Evolutionary conservation across 2,888 invertebrate species (phyloP).

Genomic region (Tanytarsus gracilentus): DNA sequence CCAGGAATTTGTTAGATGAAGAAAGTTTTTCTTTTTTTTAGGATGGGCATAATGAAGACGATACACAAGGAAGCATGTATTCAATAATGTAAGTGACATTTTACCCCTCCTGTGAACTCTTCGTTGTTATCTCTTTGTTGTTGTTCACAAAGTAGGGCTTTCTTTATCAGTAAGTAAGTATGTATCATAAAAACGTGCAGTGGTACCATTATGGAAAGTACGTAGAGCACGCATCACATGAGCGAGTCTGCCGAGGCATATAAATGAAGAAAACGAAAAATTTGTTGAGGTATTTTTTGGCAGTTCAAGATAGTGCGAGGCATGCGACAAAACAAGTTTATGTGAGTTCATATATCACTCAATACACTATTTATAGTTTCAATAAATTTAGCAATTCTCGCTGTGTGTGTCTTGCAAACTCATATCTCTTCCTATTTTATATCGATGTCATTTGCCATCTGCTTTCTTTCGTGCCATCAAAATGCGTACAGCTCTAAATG

Average conservation of each 20-base stretch:
- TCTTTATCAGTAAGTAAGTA: too few species aligned
- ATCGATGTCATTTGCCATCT: neutral
- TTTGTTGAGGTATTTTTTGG: too few species aligned
- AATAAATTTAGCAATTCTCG: neutral
- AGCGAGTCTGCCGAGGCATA: neutral
- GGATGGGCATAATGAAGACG: neutral
- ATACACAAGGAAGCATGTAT: conserved; percentile 7
- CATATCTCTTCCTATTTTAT: neutral
- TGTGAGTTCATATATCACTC: neutral
- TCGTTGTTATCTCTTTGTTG: neutral
- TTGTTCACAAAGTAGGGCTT: too few species aligned
- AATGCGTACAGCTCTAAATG: too few species aligned
- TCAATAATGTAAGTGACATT: conserved; percentile 18
- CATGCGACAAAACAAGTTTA: neutral
- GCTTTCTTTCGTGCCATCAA: neutral
- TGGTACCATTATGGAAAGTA: too few species aligned
- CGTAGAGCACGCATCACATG: too few species aligned
- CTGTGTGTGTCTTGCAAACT: neutral
- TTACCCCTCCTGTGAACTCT: conserved; percentile 6
- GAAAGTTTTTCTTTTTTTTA: too few species aligned
- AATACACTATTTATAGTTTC: neutral
- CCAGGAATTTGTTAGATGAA: too few species aligned
- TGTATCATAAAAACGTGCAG: too few species aligned
- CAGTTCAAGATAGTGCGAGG: neutral
- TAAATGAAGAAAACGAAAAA: neutral